Evolutionary conservation across 1,140 invertebrate species (phyloP).

Genomic region (Drosophila bifasciata): DNA sequence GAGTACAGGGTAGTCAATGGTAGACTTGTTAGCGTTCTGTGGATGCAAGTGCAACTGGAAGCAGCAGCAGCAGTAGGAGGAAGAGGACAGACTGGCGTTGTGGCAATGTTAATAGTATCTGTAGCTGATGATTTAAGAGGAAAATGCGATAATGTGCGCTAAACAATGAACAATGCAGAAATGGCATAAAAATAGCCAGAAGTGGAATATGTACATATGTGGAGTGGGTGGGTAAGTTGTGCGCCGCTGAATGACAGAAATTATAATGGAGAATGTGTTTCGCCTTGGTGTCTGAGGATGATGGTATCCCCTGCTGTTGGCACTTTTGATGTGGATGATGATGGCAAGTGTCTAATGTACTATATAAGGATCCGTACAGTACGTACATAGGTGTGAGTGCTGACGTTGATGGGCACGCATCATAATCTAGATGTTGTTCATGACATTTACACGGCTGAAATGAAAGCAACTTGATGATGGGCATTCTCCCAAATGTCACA

Average conservation of each 20-base stretch:
- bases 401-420: conserved; percentile 41
- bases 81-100: conserved; percentile 17
- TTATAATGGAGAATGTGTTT: conserved; percentile 60
- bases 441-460: conserved; percentile 44
- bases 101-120: conserved; percentile 64
- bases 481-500: too few relatives aligned
- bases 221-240: conserved; percentile 15
- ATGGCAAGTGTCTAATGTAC: conserved; percentile 41
- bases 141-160: conserved; percentile 77
- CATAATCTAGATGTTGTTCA: conserved; percentile 12
- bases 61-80: background rate
- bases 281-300: conserved; percentile 17
- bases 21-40: background rate
- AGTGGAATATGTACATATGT: conserved; percentile 35
- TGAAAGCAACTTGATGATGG: conserved; percentile 2
- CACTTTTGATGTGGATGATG: conserved; percentile 49
- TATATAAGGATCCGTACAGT: background rate
- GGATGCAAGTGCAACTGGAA: conserved; percentile 2
- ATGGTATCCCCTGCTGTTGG: conserved; percentile 49
- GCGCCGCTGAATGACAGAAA: conserved; percentile 26
- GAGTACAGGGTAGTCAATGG: too few relatives aligned
- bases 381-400: conserved; percentile 29
- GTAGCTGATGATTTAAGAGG: conserved; percentile 72
- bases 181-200: conserved; percentile 73
- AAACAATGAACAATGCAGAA: conserved; percentile 70